A percentile compares a stretch with the other conserved stretches of the same genome.
Evolutionary conservation across 2,113 vertebrate species (phyloP).

Genomic region (Gulo gulo): DNA sequence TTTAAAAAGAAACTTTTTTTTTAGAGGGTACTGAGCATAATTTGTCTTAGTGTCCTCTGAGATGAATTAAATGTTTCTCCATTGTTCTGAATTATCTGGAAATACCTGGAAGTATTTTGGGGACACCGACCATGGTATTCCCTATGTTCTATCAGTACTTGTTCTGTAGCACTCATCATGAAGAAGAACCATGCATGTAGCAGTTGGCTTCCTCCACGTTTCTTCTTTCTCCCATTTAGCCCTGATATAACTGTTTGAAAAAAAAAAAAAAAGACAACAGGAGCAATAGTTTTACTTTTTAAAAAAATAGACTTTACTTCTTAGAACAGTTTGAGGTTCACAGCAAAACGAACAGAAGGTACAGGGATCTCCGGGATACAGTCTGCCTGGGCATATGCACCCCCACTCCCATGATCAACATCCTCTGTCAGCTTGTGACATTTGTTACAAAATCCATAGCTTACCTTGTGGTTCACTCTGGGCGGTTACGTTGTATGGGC

Average conservation of each 20-base stretch:
- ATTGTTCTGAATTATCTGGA: conserved; percentile 66
- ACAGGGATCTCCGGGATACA: not conserved
- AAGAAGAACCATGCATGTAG: conserved; percentile 24
- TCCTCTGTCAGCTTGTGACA: not conserved
- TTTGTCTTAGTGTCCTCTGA: conserved; percentile 46
- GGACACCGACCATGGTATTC: not conserved
- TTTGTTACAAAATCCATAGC: not conserved
- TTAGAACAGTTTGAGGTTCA: not conserved
- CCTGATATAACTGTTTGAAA: conserved; percentile 12
- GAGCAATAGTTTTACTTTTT: not conserved
- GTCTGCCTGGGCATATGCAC: not conserved
- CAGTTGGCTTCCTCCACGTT: not conserved
- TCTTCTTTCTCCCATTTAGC: not conserved
- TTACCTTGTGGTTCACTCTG: not conserved
- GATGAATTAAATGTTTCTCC: conserved; percentile 59
- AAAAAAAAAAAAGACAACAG: not conserved
- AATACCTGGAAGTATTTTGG: conserved; percentile 65
- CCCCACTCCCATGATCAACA: not conserved
- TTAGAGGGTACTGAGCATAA: not conserved
- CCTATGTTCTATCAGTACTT: conserved; percentile 23
- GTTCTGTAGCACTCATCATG: not conserved
- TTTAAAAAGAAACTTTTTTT: not conserved
- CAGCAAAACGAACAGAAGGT: not conserved
- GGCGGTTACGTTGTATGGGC: not conserved
- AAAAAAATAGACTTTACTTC: not conserved